Conservation (phyloP, 2,113 vertebrate genomes). For the Pterocles burchelli region DNA sequence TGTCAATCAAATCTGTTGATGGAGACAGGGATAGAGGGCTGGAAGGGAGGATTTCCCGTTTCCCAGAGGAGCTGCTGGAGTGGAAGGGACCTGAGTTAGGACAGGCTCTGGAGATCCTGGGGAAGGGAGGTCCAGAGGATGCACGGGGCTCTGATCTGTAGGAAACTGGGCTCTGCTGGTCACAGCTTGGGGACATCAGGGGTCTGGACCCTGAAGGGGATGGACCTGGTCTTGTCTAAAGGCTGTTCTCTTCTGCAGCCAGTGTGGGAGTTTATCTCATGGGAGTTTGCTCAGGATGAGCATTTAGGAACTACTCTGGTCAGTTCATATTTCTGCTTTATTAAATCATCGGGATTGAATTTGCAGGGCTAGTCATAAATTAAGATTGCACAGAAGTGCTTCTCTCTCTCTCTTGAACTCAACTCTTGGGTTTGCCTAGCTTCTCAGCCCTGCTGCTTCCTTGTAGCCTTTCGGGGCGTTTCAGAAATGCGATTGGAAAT, state of each 20-base stretch:
- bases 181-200: background rate
- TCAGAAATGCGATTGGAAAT: background rate
- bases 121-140: background rate
- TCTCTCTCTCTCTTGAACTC: rapidly evolving
- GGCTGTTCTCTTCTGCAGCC: background rate
- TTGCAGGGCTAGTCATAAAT: background rate
- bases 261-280: background rate
- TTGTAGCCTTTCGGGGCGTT: background rate
- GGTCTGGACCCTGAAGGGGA: background rate
- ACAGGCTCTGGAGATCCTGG: background rate
- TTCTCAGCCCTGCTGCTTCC: background rate
- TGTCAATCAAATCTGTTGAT: background rate
- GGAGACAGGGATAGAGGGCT: background rate
- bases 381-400: background rate
- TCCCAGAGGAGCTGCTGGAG: background rate
- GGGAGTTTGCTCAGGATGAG: background rate
- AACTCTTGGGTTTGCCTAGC: background rate
- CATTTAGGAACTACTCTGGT: background rate
- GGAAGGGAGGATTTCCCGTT: background rate
- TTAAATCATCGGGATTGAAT: background rate
- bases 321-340: background rate
- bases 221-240: background rate
- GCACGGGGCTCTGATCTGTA: background rate
- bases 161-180: background rate
- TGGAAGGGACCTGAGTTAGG: background rate